A percentile compares a stretch with the other conserved stretches of the same genome.
phyloP scores from a whole-genome alignment of 2,113 vertebrate species.

The Rhinichthys klamathensis region DNA sequence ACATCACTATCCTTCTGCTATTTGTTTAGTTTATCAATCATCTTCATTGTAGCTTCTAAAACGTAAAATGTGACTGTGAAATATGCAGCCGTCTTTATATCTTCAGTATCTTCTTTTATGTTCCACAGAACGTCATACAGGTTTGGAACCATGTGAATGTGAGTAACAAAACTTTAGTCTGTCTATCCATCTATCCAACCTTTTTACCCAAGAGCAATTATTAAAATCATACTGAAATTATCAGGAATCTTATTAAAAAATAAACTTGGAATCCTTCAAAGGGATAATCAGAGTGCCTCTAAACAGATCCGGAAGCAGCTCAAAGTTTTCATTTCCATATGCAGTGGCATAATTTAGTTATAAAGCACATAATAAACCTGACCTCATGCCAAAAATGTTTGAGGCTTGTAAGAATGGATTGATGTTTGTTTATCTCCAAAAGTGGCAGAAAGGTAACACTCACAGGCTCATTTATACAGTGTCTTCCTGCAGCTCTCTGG shows the following conservation, averaged over 20 bases:
- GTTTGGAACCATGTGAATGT: not conserved
- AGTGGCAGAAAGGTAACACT: slow-evolving; percentile 29
- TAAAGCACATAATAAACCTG: slow-evolving; percentile 34
- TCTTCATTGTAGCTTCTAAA: too few relatives aligned
- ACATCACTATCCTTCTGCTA: too few relatives aligned
- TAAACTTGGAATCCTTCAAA: not conserved
- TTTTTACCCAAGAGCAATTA: not conserved
- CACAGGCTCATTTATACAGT: slow-evolving; percentile 42
- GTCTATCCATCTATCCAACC: not conserved
- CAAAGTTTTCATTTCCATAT: not conserved
- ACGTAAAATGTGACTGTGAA: too few relatives aligned
- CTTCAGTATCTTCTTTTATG: too few relatives aligned
- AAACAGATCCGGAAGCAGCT: not conserved
- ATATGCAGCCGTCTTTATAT: too few relatives aligned
- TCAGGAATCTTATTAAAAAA: not conserved
- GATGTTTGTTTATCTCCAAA: slow-evolving; percentile 54
- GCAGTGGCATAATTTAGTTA: slow-evolving; percentile 14
- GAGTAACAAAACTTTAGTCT: not conserved
- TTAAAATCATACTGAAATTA: not conserved
- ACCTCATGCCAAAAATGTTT: slow-evolving; percentile 47
- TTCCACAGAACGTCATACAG: not conserved
- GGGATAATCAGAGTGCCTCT: not conserved
- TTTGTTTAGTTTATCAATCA: too few relatives aligned
- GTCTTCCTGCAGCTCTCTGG: slow-evolving; percentile 36
- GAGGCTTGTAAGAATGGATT: slow-evolving; percentile 49